Evolutionary conservation across 2,888 invertebrate species (phyloP).

Genomic region (Rotaria magnacalcarata): DNA sequence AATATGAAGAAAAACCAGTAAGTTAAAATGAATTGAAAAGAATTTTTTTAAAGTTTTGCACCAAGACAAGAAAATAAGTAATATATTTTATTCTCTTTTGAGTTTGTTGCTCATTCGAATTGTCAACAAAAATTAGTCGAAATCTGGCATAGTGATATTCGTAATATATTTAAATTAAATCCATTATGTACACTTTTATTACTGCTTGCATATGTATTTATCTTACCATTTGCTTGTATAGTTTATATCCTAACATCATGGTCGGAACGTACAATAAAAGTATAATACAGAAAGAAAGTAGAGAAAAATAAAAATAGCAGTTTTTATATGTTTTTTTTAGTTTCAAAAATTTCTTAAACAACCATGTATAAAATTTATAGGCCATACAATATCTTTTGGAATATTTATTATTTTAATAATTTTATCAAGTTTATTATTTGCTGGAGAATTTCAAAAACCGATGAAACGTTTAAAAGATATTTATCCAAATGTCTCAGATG

Average conservation of each 20-base stretch:
- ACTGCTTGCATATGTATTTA: constrained; percentile 50
- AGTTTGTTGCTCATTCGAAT: constrained; percentile 58
- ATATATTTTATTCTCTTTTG: not conserved
- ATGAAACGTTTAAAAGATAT: not conserved
- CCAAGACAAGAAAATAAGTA: too few relatives aligned
- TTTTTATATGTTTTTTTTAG: constrained; percentile 46
- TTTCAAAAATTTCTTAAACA: constrained; percentile 52
- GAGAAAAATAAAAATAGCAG: constrained; percentile 49
- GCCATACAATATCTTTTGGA: constrained; percentile 54
- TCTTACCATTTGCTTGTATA: constrained; percentile 54
- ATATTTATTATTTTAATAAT: constrained; percentile 53
- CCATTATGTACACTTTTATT: constrained; percentile 49
- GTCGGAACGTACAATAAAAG: constrained; percentile 53
- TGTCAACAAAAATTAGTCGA: constrained; percentile 57
- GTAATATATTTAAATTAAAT: constrained; percentile 49
- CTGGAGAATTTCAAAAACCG: constrained; percentile 38
- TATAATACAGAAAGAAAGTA: constrained; percentile 49
- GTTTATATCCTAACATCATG: constrained; percentile 53
- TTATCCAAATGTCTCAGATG: not conserved
- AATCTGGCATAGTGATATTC: constrained; percentile 55
- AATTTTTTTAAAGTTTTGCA: not conserved
- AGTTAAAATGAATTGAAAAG: not conserved
- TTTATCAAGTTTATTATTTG: constrained; percentile 48
- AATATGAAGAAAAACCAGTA: constrained; percentile 57
- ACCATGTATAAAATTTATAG: constrained; percentile 56